A percentile compares a stretch with the other conserved stretches of the same genome.
Conservation (phyloP, 1,140 invertebrate genomes). For the Brachionus plicatilis region DNA sequence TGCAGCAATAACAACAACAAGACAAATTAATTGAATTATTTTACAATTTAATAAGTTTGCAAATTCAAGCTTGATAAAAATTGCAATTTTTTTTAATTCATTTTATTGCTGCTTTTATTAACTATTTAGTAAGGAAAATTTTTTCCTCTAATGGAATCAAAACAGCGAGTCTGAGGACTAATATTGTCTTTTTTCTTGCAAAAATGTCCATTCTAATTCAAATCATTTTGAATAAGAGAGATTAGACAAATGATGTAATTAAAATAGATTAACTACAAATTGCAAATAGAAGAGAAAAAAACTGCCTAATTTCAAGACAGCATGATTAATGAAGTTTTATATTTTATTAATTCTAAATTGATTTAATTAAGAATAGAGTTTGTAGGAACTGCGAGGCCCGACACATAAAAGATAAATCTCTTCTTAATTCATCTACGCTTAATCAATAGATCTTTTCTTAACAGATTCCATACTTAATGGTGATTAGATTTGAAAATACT, state of each 20-base stretch:
- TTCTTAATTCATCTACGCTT: background rate
- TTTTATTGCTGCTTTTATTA: background rate
- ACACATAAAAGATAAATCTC: slow-evolving; percentile 16
- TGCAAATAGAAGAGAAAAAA: background rate
- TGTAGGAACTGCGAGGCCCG: background rate
- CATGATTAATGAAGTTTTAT: slow-evolving; percentile 11
- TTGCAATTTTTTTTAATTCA: background rate
- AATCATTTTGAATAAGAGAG: slow-evolving; percentile 4
- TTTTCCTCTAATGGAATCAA: background rate
- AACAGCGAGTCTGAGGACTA: background rate
- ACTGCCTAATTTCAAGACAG: background rate
- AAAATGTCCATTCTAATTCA: background rate
- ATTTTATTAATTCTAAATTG: slow-evolving; percentile 33
- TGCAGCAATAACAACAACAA: background rate
- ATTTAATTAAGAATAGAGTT: slow-evolving; percentile 9
- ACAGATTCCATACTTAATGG: slow-evolving; percentile 14
- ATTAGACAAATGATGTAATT: slow-evolving; percentile 30
- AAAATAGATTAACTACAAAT: slow-evolving; percentile 20
- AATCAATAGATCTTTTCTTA: background rate
- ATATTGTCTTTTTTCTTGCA: background rate
- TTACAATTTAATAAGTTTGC: background rate
- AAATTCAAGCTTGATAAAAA: background rate
- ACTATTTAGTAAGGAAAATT: background rate
- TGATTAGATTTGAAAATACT: slow-evolving; percentile 16
- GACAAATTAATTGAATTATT: slow-evolving; percentile 18